Evolutionary conservation across 2,797 vertebrate species (phyloP), one percentile per base, ranked within the genome.

Genomic region (Aselliscus stoliczkanus): DNA sequence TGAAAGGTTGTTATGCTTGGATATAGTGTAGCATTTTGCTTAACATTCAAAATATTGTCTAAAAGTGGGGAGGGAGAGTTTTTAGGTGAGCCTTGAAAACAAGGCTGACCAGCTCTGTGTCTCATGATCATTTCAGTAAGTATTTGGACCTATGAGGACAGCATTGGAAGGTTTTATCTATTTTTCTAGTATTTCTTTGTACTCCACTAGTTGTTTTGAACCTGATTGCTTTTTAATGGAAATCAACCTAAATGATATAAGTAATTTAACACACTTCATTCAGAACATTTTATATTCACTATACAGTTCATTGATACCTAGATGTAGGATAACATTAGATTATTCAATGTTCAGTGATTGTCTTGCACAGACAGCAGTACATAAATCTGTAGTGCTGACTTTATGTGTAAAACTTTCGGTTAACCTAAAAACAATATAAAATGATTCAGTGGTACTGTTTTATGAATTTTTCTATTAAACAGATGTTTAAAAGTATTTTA

Each of bases 391-490:
- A 73, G 18, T 81, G 18, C n/a, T 92, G 34, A 73, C 29, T 87
- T 86, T 31, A 76, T 54, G 52, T 83, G 29, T 34, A 89, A 17
- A 47, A 76, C 31, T 94, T 86, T 50, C 10, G 42, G 62, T 9
- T 64, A 86, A 77, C 58, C 95, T 44, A 62, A 91, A 96, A 62
- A 39, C 34, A 92, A n/a, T 44, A 31, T 65, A 64, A 94, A 92
- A 60, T 47, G 39, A 50, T 88, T 73, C 47, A 73, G 21, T 54
- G 25, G n/a, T 65, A 25, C 37, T 11, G 25, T 82, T 93, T 90
- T 84, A 9, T 56, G 91, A 27, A 37, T 27, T 39, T 87, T 85
- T 21, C 29, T 56, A n/a, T 44, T 62, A 42, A 94, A 77, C n/a
- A 44, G 62, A 76, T 81, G 29, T 64, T 88, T 89, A 69, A 80